These are phyloP conservation scores for Charina bottae DNA, from an alignment of 2,113 vertebrate genomes.

Conservation along the genomic window DNA sequence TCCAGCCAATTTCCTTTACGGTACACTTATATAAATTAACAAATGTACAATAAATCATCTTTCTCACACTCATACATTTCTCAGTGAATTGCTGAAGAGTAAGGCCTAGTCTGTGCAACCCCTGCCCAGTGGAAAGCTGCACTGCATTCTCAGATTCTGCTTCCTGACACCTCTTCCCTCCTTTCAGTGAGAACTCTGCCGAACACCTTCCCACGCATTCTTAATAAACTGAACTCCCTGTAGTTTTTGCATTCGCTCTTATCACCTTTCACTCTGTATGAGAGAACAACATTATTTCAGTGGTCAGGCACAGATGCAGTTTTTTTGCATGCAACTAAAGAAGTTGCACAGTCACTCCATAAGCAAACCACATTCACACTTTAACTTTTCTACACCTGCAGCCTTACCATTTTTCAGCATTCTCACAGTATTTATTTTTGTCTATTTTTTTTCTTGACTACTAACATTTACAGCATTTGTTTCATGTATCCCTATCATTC, in stretches of 20 bases:
- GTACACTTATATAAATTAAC: background rate
- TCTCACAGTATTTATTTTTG: background rate
- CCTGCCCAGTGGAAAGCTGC: background rate
- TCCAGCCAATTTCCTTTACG: background rate
- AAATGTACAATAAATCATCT: background rate
- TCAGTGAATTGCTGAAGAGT: background rate
- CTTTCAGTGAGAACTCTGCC: background rate
- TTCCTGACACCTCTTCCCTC: background rate
- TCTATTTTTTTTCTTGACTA: background rate
- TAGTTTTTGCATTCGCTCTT: background rate
- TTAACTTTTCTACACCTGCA: background rate
- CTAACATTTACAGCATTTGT: background rate
- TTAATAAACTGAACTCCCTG: background rate
- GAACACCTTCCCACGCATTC: background rate
- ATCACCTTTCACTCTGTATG: background rate
- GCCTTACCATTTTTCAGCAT: background rate
- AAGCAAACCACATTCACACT: background rate
- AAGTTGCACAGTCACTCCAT: background rate
- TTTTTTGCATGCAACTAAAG: background rate
- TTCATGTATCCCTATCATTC: background rate
- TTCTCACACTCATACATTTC: background rate
- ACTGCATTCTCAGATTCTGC: background rate
- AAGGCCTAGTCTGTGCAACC: background rate
- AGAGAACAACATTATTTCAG: background rate
- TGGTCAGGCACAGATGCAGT: background rate